phyloP scores from a whole-genome alignment of 2,113 vertebrate genomes.

The Petrocephalus zakoni region DNA sequence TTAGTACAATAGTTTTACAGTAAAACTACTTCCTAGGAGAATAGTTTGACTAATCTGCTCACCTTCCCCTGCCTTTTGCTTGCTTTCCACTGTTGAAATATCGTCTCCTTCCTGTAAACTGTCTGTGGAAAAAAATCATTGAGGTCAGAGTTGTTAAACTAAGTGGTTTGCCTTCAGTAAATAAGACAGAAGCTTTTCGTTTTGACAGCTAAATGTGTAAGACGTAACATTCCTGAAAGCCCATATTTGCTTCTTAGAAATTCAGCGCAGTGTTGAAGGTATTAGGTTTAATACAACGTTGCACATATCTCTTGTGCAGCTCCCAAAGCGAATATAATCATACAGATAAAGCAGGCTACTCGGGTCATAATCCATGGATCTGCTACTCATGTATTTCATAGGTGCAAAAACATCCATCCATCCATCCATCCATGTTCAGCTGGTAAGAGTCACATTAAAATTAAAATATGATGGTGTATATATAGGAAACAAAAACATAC shows the following conservation, averaged over 20 bases:
- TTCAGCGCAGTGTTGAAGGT: not conserved
- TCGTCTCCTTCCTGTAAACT: slow-evolving; percentile 29
- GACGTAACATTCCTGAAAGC: slow-evolving; percentile 11
- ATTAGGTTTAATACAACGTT: not conserved
- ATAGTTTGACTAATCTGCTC: slow-evolving; percentile 8
- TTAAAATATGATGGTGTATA: not conserved
- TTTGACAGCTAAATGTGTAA: slow-evolving; percentile 22
- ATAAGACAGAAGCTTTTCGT: slow-evolving; percentile 15
- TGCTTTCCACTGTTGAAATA: slow-evolving; percentile 28
- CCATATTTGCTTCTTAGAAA: slow-evolving; percentile 7
- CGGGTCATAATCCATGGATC: not conserved
- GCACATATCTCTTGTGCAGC: not conserved
- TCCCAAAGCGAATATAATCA: not conserved
- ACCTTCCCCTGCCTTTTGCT: slow-evolving; percentile 17
- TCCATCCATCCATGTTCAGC: not conserved
- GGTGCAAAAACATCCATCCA: not conserved
- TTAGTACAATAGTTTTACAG: slow-evolving; percentile 17
- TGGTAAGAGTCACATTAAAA: not conserved
- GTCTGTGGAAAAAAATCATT: slow-evolving; percentile 17
- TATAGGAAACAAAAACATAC: not conserved
- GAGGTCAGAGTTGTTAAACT: slow-evolving; percentile 25
- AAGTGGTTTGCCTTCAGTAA: slow-evolving; percentile 14
- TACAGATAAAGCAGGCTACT: not conserved
- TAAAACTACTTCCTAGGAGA: slow-evolving; percentile 20
- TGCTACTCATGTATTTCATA: not conserved